Percentiles rank a stretch among this genome's conserved stretches.
phyloP scores from a whole-genome alignment of 2,888 invertebrate genomes.

The Dendrolimus houi region DNA sequence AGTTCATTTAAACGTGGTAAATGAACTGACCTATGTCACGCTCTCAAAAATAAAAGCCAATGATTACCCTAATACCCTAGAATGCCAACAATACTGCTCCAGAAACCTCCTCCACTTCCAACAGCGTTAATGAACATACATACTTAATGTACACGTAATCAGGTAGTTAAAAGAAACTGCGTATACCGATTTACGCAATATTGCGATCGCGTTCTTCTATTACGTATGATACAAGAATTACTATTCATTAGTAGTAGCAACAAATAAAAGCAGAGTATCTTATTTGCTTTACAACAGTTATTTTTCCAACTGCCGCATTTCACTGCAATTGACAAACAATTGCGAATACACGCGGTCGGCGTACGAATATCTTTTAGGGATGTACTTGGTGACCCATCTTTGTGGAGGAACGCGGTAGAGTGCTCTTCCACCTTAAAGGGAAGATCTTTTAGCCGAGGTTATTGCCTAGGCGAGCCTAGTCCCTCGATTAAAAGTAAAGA shows the following conservation, averaged over 20 bases:
- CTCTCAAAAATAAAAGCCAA: neutral
- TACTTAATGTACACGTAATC: conserved; percentile 3
- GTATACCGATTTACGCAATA: conserved; percentile 14
- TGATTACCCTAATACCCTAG: neutral
- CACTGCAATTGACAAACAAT: too few species aligned
- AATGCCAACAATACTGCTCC: neutral
- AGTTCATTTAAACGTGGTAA: neutral
- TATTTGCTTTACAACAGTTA: neutral
- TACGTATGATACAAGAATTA: conserved; percentile 10
- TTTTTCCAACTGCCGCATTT: neutral
- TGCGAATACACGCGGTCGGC: too few species aligned
- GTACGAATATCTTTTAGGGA: too few species aligned
- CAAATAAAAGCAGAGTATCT: conserved; percentile 19
- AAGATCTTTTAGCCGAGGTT: too few species aligned
- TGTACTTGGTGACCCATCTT: too few species aligned
- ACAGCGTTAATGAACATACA: conserved; percentile 4
- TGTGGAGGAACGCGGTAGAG: too few species aligned
- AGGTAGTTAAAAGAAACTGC: conserved; percentile 8
- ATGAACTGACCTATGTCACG: neutral
- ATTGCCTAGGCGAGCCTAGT: too few species aligned
- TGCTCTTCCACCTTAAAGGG: too few species aligned
- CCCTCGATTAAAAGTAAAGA: too few species aligned
- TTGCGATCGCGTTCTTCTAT: conserved; percentile 5
- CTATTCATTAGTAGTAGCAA: conserved; percentile 10
- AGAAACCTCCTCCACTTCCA: neutral